Base-by-base conservation (phyloP, 2,888 invertebrate species). In the Troglohyphantes excavatus region DNA sequence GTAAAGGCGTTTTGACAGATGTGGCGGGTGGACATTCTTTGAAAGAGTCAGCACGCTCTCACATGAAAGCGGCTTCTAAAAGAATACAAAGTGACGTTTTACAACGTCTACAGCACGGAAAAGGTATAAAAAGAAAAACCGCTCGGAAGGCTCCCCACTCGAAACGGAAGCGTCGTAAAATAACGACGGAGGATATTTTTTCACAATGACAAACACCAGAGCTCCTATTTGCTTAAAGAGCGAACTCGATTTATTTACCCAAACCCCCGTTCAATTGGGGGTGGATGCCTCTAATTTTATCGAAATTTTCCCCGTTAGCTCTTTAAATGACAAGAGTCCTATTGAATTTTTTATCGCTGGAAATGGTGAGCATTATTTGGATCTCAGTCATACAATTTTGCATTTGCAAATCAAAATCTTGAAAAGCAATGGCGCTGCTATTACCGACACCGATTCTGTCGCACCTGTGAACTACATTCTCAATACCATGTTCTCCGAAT, bases 401-500 rank as follows among this genome's bases (percentile, higher is more conserved):
- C 59, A 88, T 75, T 27, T 88, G 0, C 23, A 75, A 19, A n/a
- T 68, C 0, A 73, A 79, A n/a, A 43, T 81, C 33, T 1, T n/a
- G 7, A 87, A 87, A 72, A 87, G 65, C 21, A 39, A 63, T 46
- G 19, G 19, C 0, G 0, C 3, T 0, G 13, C 2, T n/a, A 6
- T 81, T 9, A 26, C 0, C 2, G 53, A 26, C n/a, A 21, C 21
- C 0, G 73, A 81, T 26, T 2, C 9, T 19, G 65, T 87, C 0
- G 87, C 81, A 13, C 81, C 72, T 6, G 11, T 72, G 0, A 81
- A 81, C 65, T 73, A 81, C 46, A 27, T 87, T 33, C 39, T 87
- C 23, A 87, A 81, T 23, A 81, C 87, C 2, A 33, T 72, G 46
- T 87, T 87, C 23, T 87, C 72, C 2, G 65, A 87, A 53, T 46